phyloP scores from a whole-genome alignment of 2,113 vertebrate genomes.

The Myotis lucifugus region DNA sequence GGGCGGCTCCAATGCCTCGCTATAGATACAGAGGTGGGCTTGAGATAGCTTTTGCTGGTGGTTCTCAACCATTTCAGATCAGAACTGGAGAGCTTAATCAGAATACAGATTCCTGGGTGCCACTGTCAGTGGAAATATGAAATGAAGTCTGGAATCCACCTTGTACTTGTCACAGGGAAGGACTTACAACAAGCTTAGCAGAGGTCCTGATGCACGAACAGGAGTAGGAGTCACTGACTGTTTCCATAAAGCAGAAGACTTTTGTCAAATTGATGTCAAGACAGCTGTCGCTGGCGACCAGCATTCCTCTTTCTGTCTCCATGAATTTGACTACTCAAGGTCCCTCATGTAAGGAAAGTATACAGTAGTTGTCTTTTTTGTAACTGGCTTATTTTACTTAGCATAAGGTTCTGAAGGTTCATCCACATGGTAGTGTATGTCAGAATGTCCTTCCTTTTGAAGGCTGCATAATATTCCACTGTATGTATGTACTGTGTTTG shows the following conservation, averaged over 20 bases:
- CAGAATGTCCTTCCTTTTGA: background rate
- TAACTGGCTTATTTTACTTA: background rate
- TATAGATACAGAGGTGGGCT: background rate
- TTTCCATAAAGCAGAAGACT: background rate
- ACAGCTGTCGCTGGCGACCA: background rate
- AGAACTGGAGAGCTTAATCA: background rate
- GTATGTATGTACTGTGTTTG: rapidly evolving
- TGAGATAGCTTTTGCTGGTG: no score
- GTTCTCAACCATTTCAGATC: background rate
- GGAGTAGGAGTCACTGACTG: no score
- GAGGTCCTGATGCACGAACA: background rate
- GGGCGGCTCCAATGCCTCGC: background rate
- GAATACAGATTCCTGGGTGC: background rate
- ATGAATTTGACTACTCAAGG: background rate
- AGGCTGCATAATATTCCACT: background rate
- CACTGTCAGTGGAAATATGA: background rate
- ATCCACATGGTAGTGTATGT: background rate
- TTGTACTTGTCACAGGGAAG: background rate
- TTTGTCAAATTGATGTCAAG: background rate
- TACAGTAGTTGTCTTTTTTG: background rate
- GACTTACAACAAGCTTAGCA: background rate
- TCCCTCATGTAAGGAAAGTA: background rate
- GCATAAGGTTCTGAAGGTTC: background rate
- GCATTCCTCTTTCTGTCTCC: background rate
- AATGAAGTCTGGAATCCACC: background rate